Evolutionary conservation across 2,888 invertebrate genomes (phyloP).

Genomic region (Cyrtodaria siliqua): DNA sequence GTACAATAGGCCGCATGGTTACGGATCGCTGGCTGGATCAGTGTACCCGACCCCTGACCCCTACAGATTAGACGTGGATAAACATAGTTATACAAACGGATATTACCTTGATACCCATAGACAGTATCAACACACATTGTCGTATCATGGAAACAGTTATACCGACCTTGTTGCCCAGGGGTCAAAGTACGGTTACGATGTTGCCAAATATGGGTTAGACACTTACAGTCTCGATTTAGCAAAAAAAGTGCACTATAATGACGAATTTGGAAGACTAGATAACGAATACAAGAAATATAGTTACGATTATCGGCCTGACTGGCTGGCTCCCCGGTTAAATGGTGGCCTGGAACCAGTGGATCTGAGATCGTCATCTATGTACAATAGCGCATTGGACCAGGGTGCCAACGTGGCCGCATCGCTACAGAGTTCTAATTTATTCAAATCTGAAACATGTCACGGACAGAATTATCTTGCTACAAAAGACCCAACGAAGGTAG

Average conservation of each 20-base stretch:
- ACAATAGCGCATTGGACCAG: conserved; percentile 72
- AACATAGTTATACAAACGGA: conserved; percentile 81
- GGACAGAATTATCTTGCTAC: conserved; percentile 55
- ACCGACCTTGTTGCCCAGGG: conserved; percentile 81
- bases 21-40: conserved; percentile 72
- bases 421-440: conserved; percentile 62
- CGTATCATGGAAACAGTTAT: conserved; percentile 82
- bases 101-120: conserved; percentile 82
- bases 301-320: conserved; percentile 73
- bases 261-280: conserved; percentile 77
- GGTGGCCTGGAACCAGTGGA: conserved; percentile 79
- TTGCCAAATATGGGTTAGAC: conserved; percentile 81
- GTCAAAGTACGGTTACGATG: conserved; percentile 82
- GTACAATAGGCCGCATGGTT: conserved; percentile 75
- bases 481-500: conserved; percentile 63
- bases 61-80: conserved; percentile 79
- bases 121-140: conserved; percentile 83
- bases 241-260: conserved; percentile 81
- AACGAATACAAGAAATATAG: conserved; percentile 79
- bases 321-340: conserved; percentile 76
- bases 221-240: conserved; percentile 83
- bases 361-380: conserved; percentile 75
- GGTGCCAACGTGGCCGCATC: conserved; percentile 66
- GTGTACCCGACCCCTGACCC: conserved; percentile 76
- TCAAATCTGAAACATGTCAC: conserved; percentile 68